A percentile compares a stretch with the other conserved stretches of the same genome.
Evolutionary conservation across 2,797 vertebrate genomes (phyloP).

Genomic region (Erpetoichthys calabaricus): DNA sequence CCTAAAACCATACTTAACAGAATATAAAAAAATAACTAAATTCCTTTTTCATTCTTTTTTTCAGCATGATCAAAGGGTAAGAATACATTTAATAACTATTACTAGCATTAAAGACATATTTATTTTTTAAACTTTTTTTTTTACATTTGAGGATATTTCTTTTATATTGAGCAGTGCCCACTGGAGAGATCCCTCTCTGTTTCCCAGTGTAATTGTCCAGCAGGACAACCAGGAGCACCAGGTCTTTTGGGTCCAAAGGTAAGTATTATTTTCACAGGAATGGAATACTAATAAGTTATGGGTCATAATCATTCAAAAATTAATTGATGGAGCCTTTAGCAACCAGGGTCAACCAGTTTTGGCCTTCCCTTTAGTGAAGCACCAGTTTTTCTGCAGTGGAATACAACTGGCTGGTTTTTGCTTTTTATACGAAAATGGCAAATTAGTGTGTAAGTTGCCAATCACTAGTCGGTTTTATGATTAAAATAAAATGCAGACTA

Average conservation of each 20-base stretch:
- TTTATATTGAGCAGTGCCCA: slow-evolving; percentile 40
- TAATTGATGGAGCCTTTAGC: not conserved
- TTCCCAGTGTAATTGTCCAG: slow-evolving; percentile 40
- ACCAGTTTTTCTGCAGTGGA: not conserved
- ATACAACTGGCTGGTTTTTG: not conserved
- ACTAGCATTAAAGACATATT: too few relatives aligned
- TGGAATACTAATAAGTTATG: not conserved
- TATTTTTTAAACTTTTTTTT: too few relatives aligned
- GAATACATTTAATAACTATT: slow-evolving; percentile 12
- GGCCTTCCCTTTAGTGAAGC: not conserved
- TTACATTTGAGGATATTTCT: not conserved
- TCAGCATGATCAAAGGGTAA: slow-evolving; percentile 63
- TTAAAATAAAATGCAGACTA: too few relatives aligned
- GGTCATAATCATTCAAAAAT: too few relatives aligned
- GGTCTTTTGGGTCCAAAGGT: slow-evolving; percentile 45
- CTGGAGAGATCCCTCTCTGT: slow-evolving; percentile 36
- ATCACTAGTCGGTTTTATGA: too few relatives aligned
- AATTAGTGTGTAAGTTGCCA: too few relatives aligned
- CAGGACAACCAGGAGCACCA: slow-evolving; percentile 33
- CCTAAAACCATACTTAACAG: too few relatives aligned
- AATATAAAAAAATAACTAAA: too few relatives aligned
- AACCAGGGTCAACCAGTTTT: not conserved
- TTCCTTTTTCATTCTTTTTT: not conserved
- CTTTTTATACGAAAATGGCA: too few relatives aligned
- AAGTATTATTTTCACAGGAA: slow-evolving; percentile 8